Conservation (phyloP, 30 jellyfish, hydroid and myxozoan species). For the Nemopilema nomurai region DNA sequence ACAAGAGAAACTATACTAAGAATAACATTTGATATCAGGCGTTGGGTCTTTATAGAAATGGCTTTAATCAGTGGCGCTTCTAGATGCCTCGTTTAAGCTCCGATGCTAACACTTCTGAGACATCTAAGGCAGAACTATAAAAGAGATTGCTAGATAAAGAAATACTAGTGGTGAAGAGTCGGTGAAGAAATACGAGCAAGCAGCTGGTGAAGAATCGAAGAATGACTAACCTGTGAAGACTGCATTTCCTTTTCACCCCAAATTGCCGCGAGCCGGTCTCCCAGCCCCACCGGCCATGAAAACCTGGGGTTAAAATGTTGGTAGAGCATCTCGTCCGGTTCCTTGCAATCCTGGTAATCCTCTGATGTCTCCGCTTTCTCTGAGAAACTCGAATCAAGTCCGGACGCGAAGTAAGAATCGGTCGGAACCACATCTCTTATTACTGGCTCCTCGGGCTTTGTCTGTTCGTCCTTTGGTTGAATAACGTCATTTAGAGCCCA, state of each 20-base stretch:
- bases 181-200: too few relatives aligned
- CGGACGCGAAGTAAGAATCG: slow-evolving; percentile 46
- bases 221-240: slow-evolving; percentile 27
- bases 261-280: slow-evolving; percentile 62
- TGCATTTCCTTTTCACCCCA: slow-evolving; percentile 62
- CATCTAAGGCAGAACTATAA: too few relatives aligned
- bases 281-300: slow-evolving; percentile 80
- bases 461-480: slow-evolving; percentile 1
- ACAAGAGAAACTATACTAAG: too few relatives aligned
- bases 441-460: not conserved
- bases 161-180: too few relatives aligned
- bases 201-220: too few relatives aligned
- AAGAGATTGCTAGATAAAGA: too few relatives aligned
- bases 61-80: too few relatives aligned
- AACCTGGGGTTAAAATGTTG: slow-evolving; percentile 69
- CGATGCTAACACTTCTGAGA: too few relatives aligned
- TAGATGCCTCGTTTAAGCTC: too few relatives aligned
- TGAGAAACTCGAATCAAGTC: slow-evolving; percentile 23
- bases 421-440: not conserved
- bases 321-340: slow-evolving; percentile 52
- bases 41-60: too few relatives aligned
- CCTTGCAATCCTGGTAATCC: slow-evolving; percentile 43
- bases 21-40: too few relatives aligned
- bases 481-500: slow-evolving; percentile 54
- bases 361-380: slow-evolving; percentile 28